phyloP scores from a whole-genome alignment of 2,888 invertebrate genomes.

The Physocephala rufipes region DNA sequence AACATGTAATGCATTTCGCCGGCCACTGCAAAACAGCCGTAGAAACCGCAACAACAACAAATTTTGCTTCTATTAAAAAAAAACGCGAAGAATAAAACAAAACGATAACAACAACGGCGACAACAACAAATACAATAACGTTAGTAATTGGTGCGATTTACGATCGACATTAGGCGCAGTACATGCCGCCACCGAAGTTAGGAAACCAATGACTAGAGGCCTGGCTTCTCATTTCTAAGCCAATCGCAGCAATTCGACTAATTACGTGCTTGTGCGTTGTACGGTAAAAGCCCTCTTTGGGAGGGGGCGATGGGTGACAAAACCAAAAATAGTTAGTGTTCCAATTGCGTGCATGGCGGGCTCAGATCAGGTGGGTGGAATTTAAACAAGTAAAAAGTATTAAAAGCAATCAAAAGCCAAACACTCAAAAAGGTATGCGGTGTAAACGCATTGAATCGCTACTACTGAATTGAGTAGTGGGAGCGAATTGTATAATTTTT shows the following conservation, averaged over 20 bases:
- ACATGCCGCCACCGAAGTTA: no score
- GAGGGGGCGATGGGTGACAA: not conserved
- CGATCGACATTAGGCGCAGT: not conserved
- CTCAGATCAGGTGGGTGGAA: not conserved
- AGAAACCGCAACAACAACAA: not conserved
- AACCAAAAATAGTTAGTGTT: no score
- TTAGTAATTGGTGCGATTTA: not conserved
- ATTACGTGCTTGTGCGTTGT: conserved; percentile 26
- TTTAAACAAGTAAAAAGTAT: not conserved
- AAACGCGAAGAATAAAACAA: no score
- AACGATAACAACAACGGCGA: conserved; percentile 4
- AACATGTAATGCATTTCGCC: conserved; percentile 7
- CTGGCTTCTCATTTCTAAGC: conserved; percentile 38
- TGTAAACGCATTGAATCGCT: no score
- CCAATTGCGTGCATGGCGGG: no score
- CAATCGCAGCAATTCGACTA: conserved; percentile 38
- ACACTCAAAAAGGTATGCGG: no score
- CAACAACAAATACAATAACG: no score
- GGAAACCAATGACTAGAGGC: no score
- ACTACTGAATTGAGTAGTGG: no score
- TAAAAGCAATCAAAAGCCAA: not conserved
- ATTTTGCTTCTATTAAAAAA: no score
- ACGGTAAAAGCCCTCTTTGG: not conserved
- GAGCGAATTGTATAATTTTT: no score
- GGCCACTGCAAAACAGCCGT: not conserved